Evolutionary conservation across 2,888 invertebrate genomes (phyloP).

Genomic region (Apomyelois bistriatella): DNA sequence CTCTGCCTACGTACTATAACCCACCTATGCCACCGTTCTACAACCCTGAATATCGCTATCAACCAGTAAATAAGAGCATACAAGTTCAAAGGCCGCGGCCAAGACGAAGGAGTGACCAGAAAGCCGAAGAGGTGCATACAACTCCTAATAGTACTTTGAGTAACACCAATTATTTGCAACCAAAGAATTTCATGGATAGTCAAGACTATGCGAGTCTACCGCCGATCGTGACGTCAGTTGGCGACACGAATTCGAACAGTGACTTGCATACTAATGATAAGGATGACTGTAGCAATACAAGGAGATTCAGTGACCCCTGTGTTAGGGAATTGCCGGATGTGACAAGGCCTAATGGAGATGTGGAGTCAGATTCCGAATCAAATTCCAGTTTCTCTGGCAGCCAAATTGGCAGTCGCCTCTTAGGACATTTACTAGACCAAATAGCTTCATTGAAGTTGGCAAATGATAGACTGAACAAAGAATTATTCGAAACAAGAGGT

Average conservation of each 20-base stretch:
- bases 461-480: constrained; percentile 87
- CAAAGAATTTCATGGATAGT: constrained; percentile 63
- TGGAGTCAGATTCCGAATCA: constrained; percentile 75
- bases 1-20: constrained; percentile 78
- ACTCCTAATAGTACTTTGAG: constrained; percentile 43
- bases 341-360: constrained; percentile 66
- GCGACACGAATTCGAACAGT: constrained; percentile 69
- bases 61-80: constrained; percentile 53
- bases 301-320: constrained; percentile 85
- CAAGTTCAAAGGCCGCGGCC: constrained; percentile 58
- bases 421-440: constrained; percentile 85
- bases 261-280: constrained; percentile 73
- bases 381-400: constrained; percentile 76
- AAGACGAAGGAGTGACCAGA: constrained; percentile 50
- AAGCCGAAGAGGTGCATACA: constrained; percentile 50
- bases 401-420: constrained; percentile 78
- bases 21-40: constrained; percentile 45
- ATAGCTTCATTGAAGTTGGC: constrained; percentile 84
- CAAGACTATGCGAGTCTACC: constrained; percentile 85
- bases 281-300: constrained; percentile 73
- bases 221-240: constrained; percentile 81
- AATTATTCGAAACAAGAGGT: constrained; percentile 87
- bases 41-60: constrained; percentile 60
- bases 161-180: constrained; percentile 53
- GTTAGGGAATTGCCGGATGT: constrained; percentile 72